These are phyloP conservation scores for Jaculus jaculus DNA, from an alignment of 2,113 vertebrate genomes.

Conservation along the genomic window DNA sequence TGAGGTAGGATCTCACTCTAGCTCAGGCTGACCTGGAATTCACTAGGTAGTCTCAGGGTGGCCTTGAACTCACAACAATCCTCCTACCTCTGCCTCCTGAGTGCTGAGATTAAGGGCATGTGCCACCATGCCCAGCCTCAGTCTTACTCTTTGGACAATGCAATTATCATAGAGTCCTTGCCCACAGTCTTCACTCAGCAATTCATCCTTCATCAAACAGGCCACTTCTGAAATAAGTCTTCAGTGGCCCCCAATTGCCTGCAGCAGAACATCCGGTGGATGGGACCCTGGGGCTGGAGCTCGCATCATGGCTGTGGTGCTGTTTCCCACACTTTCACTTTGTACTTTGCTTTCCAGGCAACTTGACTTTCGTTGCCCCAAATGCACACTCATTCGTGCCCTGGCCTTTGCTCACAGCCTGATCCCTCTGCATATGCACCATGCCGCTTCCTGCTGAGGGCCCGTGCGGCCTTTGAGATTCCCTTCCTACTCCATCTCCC, in stretches of 20 bases:
- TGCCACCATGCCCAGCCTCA: too few relatives aligned
- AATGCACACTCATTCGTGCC: neutral
- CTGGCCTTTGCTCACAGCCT: neutral
- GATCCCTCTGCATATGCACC: neutral
- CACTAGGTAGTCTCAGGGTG: too few relatives aligned
- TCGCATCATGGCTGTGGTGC: neutral
- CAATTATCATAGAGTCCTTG: neutral
- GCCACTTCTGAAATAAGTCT: neutral
- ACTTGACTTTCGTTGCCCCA: neutral
- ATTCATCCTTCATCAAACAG: neutral
- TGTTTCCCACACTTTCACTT: neutral
- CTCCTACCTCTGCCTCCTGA: too few relatives aligned
- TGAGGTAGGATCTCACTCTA: too few relatives aligned
- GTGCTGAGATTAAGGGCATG: too few relatives aligned
- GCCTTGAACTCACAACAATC: too few relatives aligned
- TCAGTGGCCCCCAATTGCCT: neutral
- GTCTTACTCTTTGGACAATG: neutral
- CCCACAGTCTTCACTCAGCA: neutral
- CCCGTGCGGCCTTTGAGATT: neutral
- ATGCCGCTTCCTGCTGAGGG: neutral
- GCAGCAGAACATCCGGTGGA: neutral
- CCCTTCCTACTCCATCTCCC: neutral
- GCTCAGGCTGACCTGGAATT: too few relatives aligned
- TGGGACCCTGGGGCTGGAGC: neutral
- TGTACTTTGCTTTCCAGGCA: neutral